These are phyloP conservation scores for Tauraco hartlaubi DNA, from an alignment of 2,797 vertebrate species.

Conservation along the genomic window DNA sequence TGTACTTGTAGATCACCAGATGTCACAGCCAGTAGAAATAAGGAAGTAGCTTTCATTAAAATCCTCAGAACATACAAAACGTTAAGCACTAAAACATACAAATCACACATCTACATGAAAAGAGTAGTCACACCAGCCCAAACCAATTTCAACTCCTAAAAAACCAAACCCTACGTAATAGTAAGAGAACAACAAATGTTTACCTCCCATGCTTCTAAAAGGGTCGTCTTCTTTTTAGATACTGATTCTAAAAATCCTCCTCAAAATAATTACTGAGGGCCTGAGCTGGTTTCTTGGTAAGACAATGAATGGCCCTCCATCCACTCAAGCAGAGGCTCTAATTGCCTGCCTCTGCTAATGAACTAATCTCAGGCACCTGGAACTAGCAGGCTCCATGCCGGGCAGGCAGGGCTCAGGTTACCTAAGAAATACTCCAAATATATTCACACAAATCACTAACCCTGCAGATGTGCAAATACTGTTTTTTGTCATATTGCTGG, in stretches of 20 bases:
- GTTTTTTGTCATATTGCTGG: conserved; percentile 49
- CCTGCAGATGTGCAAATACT: conserved; percentile 68
- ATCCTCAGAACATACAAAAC: neutral
- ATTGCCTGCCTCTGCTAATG: conserved; percentile 63
- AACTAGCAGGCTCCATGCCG: conserved; percentile 42
- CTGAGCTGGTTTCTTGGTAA: neutral
- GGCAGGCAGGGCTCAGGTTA: conserved; percentile 43
- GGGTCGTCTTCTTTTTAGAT: neutral
- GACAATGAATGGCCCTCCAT: neutral
- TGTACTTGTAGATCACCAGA: neutral
- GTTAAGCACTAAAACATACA: neutral
- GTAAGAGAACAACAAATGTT: conserved; percentile 15
- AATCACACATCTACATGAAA: neutral
- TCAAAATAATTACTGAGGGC: neutral
- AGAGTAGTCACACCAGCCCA: neutral
- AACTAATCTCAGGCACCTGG: conserved; percentile 74
- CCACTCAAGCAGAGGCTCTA: neutral
- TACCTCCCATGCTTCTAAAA: neutral
- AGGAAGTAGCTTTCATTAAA: neutral
- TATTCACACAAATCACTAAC: conserved; percentile 48
- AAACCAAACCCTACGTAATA: neutral
- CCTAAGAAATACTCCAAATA: conserved; percentile 48
- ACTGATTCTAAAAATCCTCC: neutral
- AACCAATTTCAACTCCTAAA: neutral
- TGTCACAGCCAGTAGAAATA: neutral